Conservation (phyloP, 2,888 invertebrate genomes). For the Scaptodrosophila latifasciaeformis region DNA sequence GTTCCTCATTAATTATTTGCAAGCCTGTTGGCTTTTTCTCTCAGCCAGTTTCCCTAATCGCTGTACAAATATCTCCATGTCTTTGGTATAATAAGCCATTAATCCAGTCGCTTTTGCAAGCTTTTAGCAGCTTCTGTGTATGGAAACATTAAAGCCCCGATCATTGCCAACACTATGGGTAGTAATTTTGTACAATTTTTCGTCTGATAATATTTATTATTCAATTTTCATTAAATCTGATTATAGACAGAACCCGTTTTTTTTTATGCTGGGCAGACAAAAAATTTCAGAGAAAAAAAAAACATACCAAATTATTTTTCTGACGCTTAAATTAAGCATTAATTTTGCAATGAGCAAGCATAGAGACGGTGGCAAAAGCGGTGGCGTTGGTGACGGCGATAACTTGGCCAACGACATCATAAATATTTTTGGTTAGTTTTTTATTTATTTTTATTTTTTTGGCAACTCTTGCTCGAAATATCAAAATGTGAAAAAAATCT, state of each 20-base stretch:
- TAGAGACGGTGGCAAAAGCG: not conserved
- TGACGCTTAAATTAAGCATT: slow-evolving; percentile 65
- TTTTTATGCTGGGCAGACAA: slow-evolving; percentile 10
- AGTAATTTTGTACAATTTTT: slow-evolving; percentile 49
- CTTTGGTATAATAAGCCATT: not conserved
- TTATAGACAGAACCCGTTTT: slow-evolving; percentile 49
- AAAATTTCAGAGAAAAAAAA: slow-evolving; percentile 7
- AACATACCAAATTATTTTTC: slow-evolving; percentile 58
- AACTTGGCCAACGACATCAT: slow-evolving; percentile 30
- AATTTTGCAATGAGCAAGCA: slow-evolving; percentile 45
- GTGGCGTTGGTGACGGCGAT: not conserved
- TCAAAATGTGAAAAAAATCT: slow-evolving; percentile 40
- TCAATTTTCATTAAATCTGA: slow-evolving; percentile 66
- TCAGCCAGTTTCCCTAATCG: too few relatives aligned
- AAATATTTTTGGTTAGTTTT: slow-evolving; percentile 31
- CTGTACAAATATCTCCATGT: not conserved
- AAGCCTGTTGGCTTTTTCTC: too few relatives aligned
- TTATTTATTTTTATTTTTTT: slow-evolving; percentile 11
- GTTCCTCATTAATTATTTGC: too few relatives aligned
- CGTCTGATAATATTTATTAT: slow-evolving; percentile 61
- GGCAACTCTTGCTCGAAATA: slow-evolving; percentile 13
- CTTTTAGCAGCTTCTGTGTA: not conserved
- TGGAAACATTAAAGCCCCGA: not conserved
- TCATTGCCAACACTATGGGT: not conserved
- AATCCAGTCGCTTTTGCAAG: not conserved